A percentile compares a stretch with the other conserved stretches of the same genome.
These are phyloP conservation scores for Zoanthus solanderi DNA, from an alignment of 92 coral and sea anemone species.

Conservation along the genomic window DNA sequence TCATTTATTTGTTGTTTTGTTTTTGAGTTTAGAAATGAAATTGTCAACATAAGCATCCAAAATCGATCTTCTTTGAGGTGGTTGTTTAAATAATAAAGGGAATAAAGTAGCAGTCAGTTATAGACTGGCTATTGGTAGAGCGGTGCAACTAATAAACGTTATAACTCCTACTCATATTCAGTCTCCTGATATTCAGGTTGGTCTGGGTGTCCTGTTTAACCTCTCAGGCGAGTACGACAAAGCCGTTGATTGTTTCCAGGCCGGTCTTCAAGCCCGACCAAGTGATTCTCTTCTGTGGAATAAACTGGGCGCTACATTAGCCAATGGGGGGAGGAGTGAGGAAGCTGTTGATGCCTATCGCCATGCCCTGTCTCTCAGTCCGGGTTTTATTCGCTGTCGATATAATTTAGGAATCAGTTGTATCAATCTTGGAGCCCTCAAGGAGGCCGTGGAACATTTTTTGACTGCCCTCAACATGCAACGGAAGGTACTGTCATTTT, in stretches of 20 bases:
- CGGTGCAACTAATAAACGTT: too few relatives aligned
- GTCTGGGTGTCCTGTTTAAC: constrained; percentile 97
- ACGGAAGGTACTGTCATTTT: constrained; percentile 68
- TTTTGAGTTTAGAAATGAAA: too few relatives aligned
- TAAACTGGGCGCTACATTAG: constrained; percentile 96
- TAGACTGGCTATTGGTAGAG: too few relatives aligned
- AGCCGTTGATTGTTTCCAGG: constrained; percentile 98
- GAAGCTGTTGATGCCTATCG: constrained; percentile 99
- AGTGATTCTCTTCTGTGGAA: constrained; percentile 94
- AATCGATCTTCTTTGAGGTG: too few relatives aligned
- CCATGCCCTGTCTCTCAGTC: constrained; percentile 95
- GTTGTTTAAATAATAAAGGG: too few relatives aligned
- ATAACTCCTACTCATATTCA: neutral
- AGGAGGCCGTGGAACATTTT: constrained; percentile 94
- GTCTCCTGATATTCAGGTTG: constrained; percentile 66
- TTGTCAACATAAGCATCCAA: too few relatives aligned
- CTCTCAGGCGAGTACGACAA: constrained; percentile 98
- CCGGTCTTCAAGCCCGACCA: constrained; percentile 86
- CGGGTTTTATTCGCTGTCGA: constrained; percentile 95
- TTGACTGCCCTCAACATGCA: constrained; percentile 94
- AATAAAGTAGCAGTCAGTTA: too few relatives aligned
- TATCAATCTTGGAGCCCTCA: constrained; percentile 88
- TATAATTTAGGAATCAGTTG: constrained; percentile 98
- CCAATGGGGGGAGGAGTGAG: constrained; percentile 99
- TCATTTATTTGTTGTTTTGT: too few relatives aligned